Evolutionary conservation across 1,140 invertebrate species (phyloP).

Genomic region (Heliconius melpomene): DNA sequence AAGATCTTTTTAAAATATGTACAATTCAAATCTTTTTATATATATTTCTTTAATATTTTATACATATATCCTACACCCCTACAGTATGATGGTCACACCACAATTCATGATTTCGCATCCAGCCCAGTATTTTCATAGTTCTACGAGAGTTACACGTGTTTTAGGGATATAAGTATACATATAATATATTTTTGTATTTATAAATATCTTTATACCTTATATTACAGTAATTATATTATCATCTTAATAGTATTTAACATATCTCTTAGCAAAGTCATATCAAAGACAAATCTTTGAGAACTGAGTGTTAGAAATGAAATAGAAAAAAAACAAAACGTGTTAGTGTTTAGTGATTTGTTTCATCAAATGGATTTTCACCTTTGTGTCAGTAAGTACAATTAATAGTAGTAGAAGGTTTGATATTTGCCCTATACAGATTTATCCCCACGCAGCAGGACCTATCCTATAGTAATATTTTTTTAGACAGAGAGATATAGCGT

Average conservation of each 20-base stretch:
- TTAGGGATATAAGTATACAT: background rate
- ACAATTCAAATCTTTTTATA: too few species aligned
- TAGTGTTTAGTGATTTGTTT: background rate
- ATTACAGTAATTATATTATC: background rate
- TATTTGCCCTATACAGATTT: too few species aligned
- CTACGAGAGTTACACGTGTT: conserved; percentile 3
- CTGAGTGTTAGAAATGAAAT: background rate
- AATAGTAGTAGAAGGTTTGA: too few species aligned
- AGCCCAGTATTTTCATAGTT: conserved; percentile 11
- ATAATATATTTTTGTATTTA: background rate
- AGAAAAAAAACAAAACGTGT: background rate
- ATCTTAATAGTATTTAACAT: background rate
- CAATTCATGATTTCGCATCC: conserved; percentile 9
- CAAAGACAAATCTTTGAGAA: background rate
- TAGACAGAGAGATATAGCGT: too few species aligned
- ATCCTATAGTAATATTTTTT: too few species aligned
- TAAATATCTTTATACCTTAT: background rate
- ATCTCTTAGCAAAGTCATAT: background rate
- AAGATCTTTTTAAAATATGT: too few species aligned
- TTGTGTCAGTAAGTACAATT: conserved; percentile 4
- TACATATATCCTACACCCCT: background rate
- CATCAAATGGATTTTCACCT: conserved; percentile 7
- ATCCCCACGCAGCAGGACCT: too few species aligned
- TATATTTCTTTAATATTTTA: background rate
- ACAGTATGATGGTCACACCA: background rate